Evolutionary conservation across 2,888 invertebrate species (phyloP), one percentile per base, ranked within the genome.

Genomic region (Acrobasis suavella): DNA sequence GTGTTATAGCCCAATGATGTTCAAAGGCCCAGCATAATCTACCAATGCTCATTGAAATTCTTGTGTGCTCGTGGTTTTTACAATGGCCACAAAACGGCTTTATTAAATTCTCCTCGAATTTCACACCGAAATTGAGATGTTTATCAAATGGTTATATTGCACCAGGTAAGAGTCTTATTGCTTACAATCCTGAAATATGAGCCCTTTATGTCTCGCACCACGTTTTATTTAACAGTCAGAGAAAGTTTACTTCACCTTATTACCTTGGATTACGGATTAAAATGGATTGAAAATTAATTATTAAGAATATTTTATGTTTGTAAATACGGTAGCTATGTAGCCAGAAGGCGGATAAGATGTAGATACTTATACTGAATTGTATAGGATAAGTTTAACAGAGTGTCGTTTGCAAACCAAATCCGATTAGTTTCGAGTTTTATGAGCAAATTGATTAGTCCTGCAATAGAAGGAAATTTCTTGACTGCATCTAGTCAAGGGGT

Each of bases 91-190:
- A 54, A 54, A 51, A 14, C 51, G 15, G 16, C 15, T 39, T 10
- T 55, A 14, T 12, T 74, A 78, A 78, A 74, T 22, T 22, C 22
- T 72, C 76, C 66, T 72, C 68, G 64, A 69, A 74, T 73, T 71
- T 68, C 72, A 72, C 65, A 65, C 65, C 68, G 68, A 67, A 71
- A 74, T 70, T 69, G 72, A 74, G 74, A 76, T 75, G 75, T 75
- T 75, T 75, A 75, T 76, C 76, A 72, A 72, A 74, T 74, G 14
- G 16, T 55, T 16, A 55, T 16, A 55, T 39, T 38, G 15, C 38
- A 39, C 55, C 55, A 16, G 39, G 55, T 55, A 38, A 9, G 14
- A 39, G n/a, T 54, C 39, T 14, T 46, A 14, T 46, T 39, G 15
- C 52, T 52, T n/a, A 22, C 54, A 38, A 55, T 37, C 16, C 55